Evolutionary conservation across 2,888 invertebrate genomes (phyloP), one percentile per base, ranked within the genome.

Genomic region (Drosophila acutilabella): DNA sequence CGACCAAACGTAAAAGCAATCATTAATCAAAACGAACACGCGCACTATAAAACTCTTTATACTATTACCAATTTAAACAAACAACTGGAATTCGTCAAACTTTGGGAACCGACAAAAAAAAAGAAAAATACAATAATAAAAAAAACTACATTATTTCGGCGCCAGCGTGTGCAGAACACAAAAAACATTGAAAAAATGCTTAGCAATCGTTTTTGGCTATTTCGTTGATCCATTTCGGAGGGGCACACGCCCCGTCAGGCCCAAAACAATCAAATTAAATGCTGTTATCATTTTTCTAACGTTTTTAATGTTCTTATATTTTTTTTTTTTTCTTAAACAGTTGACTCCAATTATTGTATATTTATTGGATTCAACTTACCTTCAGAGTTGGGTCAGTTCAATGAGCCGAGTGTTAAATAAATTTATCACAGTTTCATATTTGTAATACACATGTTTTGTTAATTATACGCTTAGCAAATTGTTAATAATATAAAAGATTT

Each of bases 11-110:
- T 71, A 77, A 86, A 77, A 78, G 81, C 81, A 69, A 83, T 66
- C 80, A 88, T 83, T 83, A 72, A 88, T 88, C 84, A 88, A 74
- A 68, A 36, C 74, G 64, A 71, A 77, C 82, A 82, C 87, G 82
- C 89, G 87, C 82, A 88, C 82, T 68, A 88, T 88, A 77, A 82
- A 88, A 59, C 53, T 51, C 40, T 42, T 73, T 61, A 69, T 65
- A 51, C 64, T 64, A 59, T 62, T 61, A 73, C 56, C 41, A 67
- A 67, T 60, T 80, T 76, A 62, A 56, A 40, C 59, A 70, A 70
- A 62, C 67, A 65, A 71, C 66, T 66, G 52, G 62, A 52, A 56
- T 77, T 76, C 56, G 64, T 45, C 13, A 36, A 13, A 36, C n/a
- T 8, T 33, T 42, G 57, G 36, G 36, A 36, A 36, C 13, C 36